Conservation (phyloP, 2,888 invertebrate genomes). For the Lepas anatifera region DNA sequence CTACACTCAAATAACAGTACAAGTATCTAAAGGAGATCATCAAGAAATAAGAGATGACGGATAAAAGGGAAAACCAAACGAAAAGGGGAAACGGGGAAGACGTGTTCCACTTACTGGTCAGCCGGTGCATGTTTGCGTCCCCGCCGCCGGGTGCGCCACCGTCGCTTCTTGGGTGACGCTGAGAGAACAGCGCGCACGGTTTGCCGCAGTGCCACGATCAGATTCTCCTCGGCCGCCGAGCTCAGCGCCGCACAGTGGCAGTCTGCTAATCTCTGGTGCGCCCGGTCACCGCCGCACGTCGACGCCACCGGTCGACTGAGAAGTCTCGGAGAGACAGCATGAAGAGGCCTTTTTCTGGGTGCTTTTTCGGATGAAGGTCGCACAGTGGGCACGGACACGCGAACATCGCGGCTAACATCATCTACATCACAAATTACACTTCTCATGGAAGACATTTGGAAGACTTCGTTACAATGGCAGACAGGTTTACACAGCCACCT, state of each 20-base stretch:
- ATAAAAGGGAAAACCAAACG: too few species aligned
- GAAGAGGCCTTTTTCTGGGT: not conserved
- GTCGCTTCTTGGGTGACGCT: not conserved
- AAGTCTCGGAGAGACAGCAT: not conserved
- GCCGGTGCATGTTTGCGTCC: not conserved
- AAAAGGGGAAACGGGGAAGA: too few species aligned
- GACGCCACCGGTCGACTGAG: not conserved
- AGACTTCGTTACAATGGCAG: not conserved
- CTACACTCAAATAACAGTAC: too few species aligned
- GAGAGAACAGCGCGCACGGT: not conserved
- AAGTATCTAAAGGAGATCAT: too few species aligned
- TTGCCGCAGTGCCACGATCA: not conserved
- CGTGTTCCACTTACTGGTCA: not conserved
- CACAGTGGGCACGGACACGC: not conserved
- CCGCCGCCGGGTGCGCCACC: constrained; percentile 7
- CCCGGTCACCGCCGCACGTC: not conserved
- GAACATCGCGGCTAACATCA: not conserved
- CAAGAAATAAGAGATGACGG: too few species aligned
- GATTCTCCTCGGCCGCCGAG: not conserved
- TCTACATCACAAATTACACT: not conserved
- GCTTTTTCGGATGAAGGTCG: too few species aligned
- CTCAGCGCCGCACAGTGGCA: constrained; percentile 1
- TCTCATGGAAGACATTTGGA: constrained; percentile 1
- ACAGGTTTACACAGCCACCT: too few species aligned
- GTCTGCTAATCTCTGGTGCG: not conserved